Conservation (phyloP, 2,888 invertebrate species). For the Drosophila barbarae region DNA sequence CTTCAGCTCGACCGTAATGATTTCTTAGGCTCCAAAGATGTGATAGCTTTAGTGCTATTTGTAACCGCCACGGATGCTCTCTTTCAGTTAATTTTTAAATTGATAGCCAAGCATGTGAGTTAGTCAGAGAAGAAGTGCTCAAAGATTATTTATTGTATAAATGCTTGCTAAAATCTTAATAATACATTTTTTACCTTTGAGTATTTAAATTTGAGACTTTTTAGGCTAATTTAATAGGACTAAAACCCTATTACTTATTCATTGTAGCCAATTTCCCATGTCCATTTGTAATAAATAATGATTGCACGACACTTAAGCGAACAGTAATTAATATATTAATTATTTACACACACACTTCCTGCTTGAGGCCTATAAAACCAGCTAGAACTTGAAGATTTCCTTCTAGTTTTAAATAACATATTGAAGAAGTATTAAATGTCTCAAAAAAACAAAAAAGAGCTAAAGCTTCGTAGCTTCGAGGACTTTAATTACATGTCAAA, state of each 20-base stretch:
- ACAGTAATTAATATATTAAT: not conserved
- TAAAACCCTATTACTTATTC: not conserved
- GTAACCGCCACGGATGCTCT: not conserved
- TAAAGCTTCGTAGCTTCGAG: constrained; percentile 27
- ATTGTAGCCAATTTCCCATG: not conserved
- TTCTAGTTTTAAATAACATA: not conserved
- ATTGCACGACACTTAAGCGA: not conserved
- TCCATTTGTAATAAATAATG: not conserved
- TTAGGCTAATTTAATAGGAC: not conserved
- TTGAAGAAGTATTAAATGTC: not conserved
- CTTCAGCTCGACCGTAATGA: constrained; percentile 14
- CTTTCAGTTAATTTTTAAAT: not conserved
- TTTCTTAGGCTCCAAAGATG: not conserved
- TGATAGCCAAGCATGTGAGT: not conserved
- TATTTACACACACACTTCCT: not conserved
- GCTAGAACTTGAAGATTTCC: not conserved
- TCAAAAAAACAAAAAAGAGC: not conserved
- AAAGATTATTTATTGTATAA: not conserved
- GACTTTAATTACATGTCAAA: constrained; percentile 45
- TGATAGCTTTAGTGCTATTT: not conserved
- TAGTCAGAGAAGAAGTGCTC: not conserved
- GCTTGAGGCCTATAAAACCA: not conserved
- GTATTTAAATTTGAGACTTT: not conserved
- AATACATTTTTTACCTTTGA: not conserved
- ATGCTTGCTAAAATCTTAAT: not conserved